These are phyloP conservation scores for Limonius californicus DNA, from an alignment of 1,140 invertebrate species.

Conservation along the genomic window DNA sequence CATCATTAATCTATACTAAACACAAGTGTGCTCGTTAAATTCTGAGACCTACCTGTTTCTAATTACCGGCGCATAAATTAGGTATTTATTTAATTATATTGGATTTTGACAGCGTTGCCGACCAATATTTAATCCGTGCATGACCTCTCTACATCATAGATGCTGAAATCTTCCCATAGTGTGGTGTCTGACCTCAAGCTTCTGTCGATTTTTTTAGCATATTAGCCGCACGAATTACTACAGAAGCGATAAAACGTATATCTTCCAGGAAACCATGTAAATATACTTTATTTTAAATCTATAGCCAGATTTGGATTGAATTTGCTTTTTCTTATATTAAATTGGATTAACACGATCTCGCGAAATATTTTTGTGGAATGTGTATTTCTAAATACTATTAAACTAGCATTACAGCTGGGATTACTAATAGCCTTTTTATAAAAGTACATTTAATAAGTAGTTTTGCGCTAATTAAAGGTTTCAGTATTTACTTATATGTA, in stretches of 20 bases:
- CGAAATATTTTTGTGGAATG: too few relatives aligned
- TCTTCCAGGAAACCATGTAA: too few relatives aligned
- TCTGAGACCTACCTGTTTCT: constrained; percentile 23
- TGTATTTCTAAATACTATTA: too few relatives aligned
- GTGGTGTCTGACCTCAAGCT: not conserved
- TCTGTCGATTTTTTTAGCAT: not conserved
- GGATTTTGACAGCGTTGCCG: not conserved
- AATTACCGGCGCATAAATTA: constrained; percentile 31
- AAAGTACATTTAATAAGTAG: too few relatives aligned
- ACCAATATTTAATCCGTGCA: not conserved
- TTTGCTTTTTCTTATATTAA: too few relatives aligned
- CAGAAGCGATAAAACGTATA: not conserved
- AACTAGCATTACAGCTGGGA: too few relatives aligned
- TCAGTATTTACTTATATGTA: too few relatives aligned
- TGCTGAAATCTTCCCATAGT: not conserved
- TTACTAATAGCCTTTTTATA: too few relatives aligned
- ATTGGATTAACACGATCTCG: too few relatives aligned
- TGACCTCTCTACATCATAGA: not conserved
- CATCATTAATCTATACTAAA: constrained; percentile 28
- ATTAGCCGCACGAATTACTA: not conserved
- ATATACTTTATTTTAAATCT: too few relatives aligned
- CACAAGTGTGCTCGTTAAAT: constrained; percentile 25
- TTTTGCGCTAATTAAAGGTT: too few relatives aligned
- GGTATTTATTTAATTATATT: constrained; percentile 29
- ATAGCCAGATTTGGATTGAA: too few relatives aligned